phyloP scores from a whole-genome alignment of 1,140 invertebrate species.

The Drosophila pachea region DNA sequence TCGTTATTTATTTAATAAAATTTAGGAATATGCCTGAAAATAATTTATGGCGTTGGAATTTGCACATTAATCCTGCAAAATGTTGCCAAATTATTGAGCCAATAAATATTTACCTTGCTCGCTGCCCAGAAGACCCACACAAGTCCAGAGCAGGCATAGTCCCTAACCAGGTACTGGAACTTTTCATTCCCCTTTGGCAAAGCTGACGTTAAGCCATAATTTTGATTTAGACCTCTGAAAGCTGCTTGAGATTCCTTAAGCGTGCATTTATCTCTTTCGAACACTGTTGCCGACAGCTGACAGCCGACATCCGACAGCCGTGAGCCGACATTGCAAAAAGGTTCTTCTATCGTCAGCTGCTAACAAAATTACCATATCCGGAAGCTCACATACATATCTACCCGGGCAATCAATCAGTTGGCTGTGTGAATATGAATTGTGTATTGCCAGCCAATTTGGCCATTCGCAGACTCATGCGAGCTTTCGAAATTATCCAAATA shows the following conservation, averaged over 20 bases:
- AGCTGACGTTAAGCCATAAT: slow-evolving; percentile 48
- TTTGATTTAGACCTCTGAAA: slow-evolving; percentile 50
- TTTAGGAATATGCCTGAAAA: slow-evolving; percentile 50
- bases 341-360: slow-evolving; percentile 15
- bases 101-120: slow-evolving; percentile 59
- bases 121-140: slow-evolving; percentile 5
- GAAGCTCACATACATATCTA: slow-evolving; percentile 6
- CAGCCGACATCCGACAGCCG: not conserved
- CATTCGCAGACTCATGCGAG: slow-evolving; percentile 32
- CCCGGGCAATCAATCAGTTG: slow-evolving; percentile 35
- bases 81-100: slow-evolving; percentile 66
- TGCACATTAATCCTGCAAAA: slow-evolving; percentile 60
- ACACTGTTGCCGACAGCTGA: slow-evolving; percentile 28
- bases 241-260: slow-evolving; percentile 43
- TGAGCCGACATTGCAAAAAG: slow-evolving; percentile 12
- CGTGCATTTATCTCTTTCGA: slow-evolving; percentile 50
- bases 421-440: slow-evolving; percentile 39
- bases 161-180: not conserved
- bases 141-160: too few relatives aligned
- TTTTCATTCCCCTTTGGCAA: slow-evolving; percentile 42
- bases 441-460: slow-evolving; percentile 36
- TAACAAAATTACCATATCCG: slow-evolving; percentile 34
- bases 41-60: slow-evolving; percentile 55
- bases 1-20: slow-evolving; percentile 62
- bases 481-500: not conserved